phyloP scores from a whole-genome alignment of 2,888 invertebrate genomes.

The Ptychoptera albimana region DNA sequence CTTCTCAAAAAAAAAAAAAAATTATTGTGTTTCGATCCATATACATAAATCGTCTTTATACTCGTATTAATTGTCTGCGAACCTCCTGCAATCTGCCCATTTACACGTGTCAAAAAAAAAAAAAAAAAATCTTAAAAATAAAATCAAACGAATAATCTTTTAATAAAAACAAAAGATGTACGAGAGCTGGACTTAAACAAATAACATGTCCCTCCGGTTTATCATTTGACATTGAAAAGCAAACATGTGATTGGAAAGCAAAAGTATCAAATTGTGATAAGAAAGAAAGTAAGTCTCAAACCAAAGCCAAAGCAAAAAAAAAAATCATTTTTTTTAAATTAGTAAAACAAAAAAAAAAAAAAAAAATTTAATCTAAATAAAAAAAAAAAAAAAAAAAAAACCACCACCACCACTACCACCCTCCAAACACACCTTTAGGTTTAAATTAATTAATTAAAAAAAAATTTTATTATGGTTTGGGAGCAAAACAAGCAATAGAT shows the following conservation, averaged over 20 bases:
- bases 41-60: neutral
- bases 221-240: conserved; percentile 95
- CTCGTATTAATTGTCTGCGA: too few species aligned
- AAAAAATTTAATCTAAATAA: conserved; percentile 12
- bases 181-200: conserved; percentile 89
- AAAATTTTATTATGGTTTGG: neutral
- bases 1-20: neutral
- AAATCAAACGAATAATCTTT: neutral
- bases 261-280: conserved; percentile 94
- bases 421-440: neutral
- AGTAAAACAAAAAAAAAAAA: conserved; percentile 6
- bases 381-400: conserved; percentile 11
- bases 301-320: conserved; percentile 12
- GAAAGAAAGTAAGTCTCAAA: conserved; percentile 81
- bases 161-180: conserved; percentile 40
- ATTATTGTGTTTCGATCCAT: too few species aligned
- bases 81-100: too few species aligned
- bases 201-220: conserved; percentile 93
- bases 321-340: neutral
- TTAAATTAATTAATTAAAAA: neutral
- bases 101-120: neutral
- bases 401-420: neutral
- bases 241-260: conserved; percentile 97
- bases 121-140: neutral
- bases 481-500: neutral